Evolutionary conservation across 2,888 invertebrate genomes (phyloP), one percentile per base, ranked within the genome.

Genomic region (Idaea dimidiata): DNA sequence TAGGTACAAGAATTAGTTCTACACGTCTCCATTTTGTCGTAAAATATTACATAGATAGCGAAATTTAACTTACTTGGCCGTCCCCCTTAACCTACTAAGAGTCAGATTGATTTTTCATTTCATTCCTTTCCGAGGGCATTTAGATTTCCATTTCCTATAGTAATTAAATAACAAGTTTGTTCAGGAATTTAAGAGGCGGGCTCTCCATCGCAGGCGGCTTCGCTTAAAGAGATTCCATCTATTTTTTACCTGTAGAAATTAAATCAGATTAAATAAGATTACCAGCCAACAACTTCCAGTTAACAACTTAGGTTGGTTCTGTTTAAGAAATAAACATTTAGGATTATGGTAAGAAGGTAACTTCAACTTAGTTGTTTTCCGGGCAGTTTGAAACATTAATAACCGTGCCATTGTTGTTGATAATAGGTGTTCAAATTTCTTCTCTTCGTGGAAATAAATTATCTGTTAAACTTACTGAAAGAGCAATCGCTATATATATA

Each of bases 81-180:
- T 43, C 14, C 10, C 6, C 6, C 8, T 43, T 43, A 43, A 43
- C 43, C 43, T 67, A 66, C 66, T 71, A 62, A 66, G 43, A 61
- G 67, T 65, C 71, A 74, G 77, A 84, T 81, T 81, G 78, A 78
- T 80, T 83, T 77, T 76, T 76, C 78, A 76, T 82, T 84, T 82
- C 77, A 81, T 82, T 79, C 72, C 76, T 74, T 76, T 70, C 73
- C 77, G 73, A 82, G 75, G 77, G 75, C 83, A 82, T 84, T 88
- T 84, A 86, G 76, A 79, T 81, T 87, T 83, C 80, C 75, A 88
- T 89, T 87, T 88, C 83, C 82, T 72, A 73, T 82, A 79, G 80
- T 85, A 85, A 88, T 85, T 87, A 84, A 85, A 84, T 84, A 82
- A 79, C 78, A 72, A 82, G 78, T 84, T 83, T 78, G 75, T 79